Base-by-base conservation (phyloP, 2,888 invertebrate genomes). In the Amitus sp. region DNA sequence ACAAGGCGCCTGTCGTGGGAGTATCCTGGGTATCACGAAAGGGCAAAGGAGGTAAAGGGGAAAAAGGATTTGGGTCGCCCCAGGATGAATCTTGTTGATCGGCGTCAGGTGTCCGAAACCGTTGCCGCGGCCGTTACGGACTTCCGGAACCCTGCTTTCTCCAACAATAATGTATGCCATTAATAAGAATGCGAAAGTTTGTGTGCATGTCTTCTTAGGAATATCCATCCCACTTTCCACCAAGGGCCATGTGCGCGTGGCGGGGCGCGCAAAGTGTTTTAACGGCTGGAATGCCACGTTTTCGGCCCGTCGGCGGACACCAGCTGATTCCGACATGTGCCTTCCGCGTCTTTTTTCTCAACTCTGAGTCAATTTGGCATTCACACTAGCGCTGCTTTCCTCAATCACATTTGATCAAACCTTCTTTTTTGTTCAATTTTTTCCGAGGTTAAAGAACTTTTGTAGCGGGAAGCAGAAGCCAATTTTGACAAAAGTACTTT, bases 81-180 rank as follows among this genome's bases (percentile, higher is more conserved):
- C 43, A 54, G 56, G 54, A 23, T 42, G 48, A 37, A 47, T 48
- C 51, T 30, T 19, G 55, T 5, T 59, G 70, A 73, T 77, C 71
- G 73, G 73, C 77, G 79, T 78, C 80, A 80, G 80, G 79, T 80
- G 80, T 75, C 77, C 59, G 68, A 69, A 71, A 77, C 79, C 79
- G 80, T 79, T 80, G 78, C 78, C 77, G 75, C 75, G 75, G 75
- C 80, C 78, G 80, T 79, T 80, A 76, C 74, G 63, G 62, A 40
- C 63, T 70, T 63, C 67, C 67, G 62, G 58, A 70, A 66, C 71
- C 72, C 66, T 67, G 67, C 56, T 55, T 55, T 62, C 59, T 47
- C 56, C 62, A 47, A 70, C 75, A 76, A 77, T 79, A 78, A 78
- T 74, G 77, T 73, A 78, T 78, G 74, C 75, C 76, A 77, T 78